These are phyloP conservation scores for Limnephilus rhombicus DNA, from an alignment of 2,888 invertebrate species.

Conservation along the genomic window DNA sequence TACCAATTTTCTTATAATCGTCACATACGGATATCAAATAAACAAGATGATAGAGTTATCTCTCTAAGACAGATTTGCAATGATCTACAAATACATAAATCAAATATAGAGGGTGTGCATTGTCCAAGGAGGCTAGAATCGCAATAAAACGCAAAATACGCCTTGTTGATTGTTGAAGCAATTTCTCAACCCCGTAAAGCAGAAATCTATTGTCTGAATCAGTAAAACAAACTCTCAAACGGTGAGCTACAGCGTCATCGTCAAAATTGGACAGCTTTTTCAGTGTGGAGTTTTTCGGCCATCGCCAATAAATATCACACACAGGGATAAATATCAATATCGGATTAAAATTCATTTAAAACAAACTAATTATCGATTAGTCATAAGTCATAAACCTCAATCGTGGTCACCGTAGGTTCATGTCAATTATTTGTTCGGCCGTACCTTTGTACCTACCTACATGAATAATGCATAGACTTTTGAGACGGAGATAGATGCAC, in stretches of 20 bases:
- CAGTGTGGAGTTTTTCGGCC: no score
- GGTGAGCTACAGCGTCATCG: no score
- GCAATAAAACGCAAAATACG: not conserved
- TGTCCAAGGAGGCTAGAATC: not conserved
- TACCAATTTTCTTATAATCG: no score
- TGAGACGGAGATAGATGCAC: not conserved
- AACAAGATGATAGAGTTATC: not conserved
- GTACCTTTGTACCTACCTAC: not conserved
- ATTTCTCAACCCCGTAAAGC: not conserved
- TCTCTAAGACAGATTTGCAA: not conserved
- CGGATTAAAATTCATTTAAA: not conserved
- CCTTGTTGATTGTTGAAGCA: not conserved
- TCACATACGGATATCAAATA: not conserved
- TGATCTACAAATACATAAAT: not conserved
- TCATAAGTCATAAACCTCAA: not conserved
- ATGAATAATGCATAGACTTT: not conserved
- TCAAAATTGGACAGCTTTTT: no score
- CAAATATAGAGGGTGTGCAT: not conserved
- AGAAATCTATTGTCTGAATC: not conserved
- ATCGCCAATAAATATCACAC: not conserved
- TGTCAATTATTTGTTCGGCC: not conserved
- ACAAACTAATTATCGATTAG: not conserved
- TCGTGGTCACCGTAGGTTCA: not conserved
- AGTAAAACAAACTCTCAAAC: no score
- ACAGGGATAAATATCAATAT: no score